These are phyloP conservation scores for Epinephelus moara DNA, from an alignment of 2,113 vertebrate species.

Conservation along the genomic window DNA sequence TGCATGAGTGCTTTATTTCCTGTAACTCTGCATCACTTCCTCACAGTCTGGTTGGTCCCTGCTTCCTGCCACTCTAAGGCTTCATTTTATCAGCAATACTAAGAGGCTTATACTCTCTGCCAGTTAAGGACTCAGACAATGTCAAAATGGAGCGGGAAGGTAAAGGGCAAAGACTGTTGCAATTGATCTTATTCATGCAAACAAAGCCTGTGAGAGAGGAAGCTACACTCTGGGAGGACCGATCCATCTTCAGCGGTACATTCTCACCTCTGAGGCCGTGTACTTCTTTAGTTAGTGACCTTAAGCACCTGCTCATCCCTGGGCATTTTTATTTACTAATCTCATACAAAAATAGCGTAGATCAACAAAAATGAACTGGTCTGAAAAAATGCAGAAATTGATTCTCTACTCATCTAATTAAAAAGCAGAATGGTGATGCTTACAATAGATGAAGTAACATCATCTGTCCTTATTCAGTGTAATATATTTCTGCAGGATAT, in stretches of 20 bases:
- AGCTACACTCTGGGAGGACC: not conserved
- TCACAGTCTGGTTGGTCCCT: conserved; percentile 24
- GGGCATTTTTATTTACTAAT: not conserved
- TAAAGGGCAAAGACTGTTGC: conserved; percentile 34
- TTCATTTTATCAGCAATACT: conserved; percentile 36
- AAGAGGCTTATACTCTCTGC: conserved; percentile 26
- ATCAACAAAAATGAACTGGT: not conserved
- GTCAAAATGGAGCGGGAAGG: conserved; percentile 33
- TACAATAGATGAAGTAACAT: not conserved
- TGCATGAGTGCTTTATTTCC: conserved; percentile 18
- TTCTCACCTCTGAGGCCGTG: conserved; percentile 3
- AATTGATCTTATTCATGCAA: conserved; percentile 48
- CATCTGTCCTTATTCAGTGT: not conserved
- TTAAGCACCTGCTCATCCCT: not conserved
- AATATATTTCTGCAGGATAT: not conserved
- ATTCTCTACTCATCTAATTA: not conserved
- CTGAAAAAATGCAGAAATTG: not conserved
- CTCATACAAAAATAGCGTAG: not conserved
- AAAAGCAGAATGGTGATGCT: not conserved
- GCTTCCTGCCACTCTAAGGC: conserved; percentile 33
- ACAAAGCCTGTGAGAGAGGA: conserved; percentile 20
- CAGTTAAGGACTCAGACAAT: conserved; percentile 25
- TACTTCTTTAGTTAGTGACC: not conserved
- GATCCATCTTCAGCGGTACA: not conserved
- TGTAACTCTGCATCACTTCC: conserved; percentile 23